Conservation (phyloP, 64 coral and sea anemone species). For the Astreopora myriophthalma region DNA sequence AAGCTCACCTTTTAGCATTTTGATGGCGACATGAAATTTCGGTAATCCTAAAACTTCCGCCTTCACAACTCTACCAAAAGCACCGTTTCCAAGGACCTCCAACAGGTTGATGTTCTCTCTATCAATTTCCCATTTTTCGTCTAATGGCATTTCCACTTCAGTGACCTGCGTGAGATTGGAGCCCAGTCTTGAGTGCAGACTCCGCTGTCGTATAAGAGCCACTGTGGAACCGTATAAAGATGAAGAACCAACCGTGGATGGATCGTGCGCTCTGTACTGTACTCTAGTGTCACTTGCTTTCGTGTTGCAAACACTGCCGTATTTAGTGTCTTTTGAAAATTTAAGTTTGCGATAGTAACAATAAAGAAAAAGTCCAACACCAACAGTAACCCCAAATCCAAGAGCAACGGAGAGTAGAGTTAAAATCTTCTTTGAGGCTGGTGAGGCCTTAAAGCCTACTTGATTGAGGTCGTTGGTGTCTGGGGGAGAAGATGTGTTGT, state of each 20-base stretch:
- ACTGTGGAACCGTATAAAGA: slow-evolving; percentile 58
- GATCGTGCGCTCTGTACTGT: not conserved
- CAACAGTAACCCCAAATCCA: not conserved
- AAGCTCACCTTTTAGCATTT: slow-evolving; percentile 79
- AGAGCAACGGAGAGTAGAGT: not conserved
- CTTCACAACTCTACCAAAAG: slow-evolving; percentile 92
- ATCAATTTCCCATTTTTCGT: slow-evolving; percentile 94
- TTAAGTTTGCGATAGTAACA: not conserved
- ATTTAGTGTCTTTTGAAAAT: not conserved
- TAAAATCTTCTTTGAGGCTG: not conserved
- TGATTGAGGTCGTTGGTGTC: not conserved
- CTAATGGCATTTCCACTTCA: slow-evolving; percentile 78
- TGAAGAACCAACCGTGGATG: not conserved
- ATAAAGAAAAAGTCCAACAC: not conserved
- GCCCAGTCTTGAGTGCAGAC: slow-evolving; percentile 49
- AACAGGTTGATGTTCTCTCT: slow-evolving; percentile 73
- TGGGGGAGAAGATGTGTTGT: not conserved
- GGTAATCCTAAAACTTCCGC: slow-evolving; percentile 79
- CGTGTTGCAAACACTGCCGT: not conserved
- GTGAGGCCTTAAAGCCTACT: not conserved
- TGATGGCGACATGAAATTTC: slow-evolving; percentile 66
- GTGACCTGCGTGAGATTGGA: slow-evolving; percentile 80
- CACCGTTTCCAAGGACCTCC: slow-evolving; percentile 86
- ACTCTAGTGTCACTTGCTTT: not conserved
- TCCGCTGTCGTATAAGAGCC: slow-evolving; percentile 54